Percentiles rank a stretch among this genome's conserved stretches.
phyloP scores from a whole-genome alignment of 2,797 vertebrate genomes.

The Spatula versicolor region DNA sequence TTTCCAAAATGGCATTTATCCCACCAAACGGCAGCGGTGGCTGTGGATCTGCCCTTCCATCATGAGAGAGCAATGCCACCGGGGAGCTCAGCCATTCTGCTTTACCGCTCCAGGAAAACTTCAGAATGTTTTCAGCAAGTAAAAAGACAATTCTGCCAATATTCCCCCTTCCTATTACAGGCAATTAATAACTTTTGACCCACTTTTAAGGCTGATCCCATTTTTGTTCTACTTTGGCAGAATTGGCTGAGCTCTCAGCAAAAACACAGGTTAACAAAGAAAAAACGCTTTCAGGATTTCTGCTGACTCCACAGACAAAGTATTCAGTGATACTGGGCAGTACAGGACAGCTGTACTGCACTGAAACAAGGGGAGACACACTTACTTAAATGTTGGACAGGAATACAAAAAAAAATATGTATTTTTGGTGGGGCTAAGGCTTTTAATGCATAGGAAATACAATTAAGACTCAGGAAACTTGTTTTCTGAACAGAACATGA shows the following conservation, averaged over 20 bases:
- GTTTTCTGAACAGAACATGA: background rate
- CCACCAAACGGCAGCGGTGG: background rate
- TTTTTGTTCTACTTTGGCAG: background rate
- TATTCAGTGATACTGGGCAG: background rate
- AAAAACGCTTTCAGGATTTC: background rate
- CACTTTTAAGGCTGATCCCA: background rate
- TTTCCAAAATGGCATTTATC: background rate
- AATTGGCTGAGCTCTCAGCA: background rate
- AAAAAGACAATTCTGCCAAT: background rate
- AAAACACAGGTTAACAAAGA: background rate
- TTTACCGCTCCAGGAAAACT: accelerated
- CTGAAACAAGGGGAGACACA: background rate
- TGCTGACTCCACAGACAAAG: background rate
- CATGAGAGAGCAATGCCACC: accelerated
- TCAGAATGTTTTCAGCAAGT: background rate
- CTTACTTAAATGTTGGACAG: background rate
- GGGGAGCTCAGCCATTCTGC: background rate
- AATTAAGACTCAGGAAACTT: background rate
- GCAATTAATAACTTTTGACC: background rate
- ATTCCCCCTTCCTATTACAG: background rate
- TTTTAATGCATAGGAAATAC: background rate
- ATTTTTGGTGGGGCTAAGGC: background rate
- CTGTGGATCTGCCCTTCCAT: background rate
- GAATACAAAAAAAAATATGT: background rate
- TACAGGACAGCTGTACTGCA: background rate